These are phyloP conservation scores for Hyperopisus bebe DNA, from an alignment of 2,113 vertebrate species.

Conservation along the genomic window DNA sequence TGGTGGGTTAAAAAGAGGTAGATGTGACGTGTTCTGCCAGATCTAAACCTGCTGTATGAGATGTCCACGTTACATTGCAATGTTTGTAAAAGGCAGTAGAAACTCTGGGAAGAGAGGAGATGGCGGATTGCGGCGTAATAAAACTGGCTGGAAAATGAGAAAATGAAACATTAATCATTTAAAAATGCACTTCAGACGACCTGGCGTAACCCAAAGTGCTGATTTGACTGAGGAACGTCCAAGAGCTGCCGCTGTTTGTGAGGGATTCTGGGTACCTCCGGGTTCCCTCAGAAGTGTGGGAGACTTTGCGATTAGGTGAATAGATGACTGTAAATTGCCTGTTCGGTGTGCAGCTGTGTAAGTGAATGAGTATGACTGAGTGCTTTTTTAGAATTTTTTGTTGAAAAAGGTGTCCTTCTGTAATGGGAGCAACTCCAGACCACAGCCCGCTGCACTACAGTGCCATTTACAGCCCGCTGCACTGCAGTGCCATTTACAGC, in stretches of 20 bases:
- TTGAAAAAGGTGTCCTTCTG: neutral
- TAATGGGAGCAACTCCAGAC: neutral
- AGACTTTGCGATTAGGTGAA: neutral
- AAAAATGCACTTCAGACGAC: neutral
- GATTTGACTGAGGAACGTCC: neutral
- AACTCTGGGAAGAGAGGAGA: neutral
- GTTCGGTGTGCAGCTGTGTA: neutral
- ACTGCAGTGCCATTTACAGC: neutral
- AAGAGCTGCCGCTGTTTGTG: neutral
- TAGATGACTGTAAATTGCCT: neutral
- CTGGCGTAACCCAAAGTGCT: neutral
- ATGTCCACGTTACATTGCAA: neutral
- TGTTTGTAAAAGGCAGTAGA: neutral
- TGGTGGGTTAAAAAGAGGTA: neutral
- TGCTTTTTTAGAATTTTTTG: neutral
- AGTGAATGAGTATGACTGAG: neutral
- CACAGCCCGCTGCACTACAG: neutral
- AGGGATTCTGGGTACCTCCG: neutral
- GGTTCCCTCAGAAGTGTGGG: neutral
- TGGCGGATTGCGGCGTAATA: neutral
- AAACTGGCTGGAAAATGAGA: neutral
- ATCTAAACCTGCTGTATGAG: neutral
- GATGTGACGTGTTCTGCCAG: neutral
- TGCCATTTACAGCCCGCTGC: too few species aligned
- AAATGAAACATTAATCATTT: neutral